phyloP scores from a whole-genome alignment of 2,888 invertebrate genomes.

The Amphimallon solstitiale region DNA sequence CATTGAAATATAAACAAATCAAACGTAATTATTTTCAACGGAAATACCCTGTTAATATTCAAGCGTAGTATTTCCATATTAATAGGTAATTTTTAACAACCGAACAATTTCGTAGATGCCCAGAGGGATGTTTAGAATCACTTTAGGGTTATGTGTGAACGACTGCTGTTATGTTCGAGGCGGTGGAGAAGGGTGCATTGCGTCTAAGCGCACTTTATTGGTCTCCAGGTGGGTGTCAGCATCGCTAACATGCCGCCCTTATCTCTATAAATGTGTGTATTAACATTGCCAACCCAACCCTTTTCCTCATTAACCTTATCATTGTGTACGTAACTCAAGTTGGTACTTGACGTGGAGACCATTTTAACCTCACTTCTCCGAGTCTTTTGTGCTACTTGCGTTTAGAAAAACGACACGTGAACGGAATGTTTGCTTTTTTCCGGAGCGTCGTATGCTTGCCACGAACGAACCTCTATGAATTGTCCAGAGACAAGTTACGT shows the following conservation, averaged over 20 bases:
- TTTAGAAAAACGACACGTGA: conserved; percentile 30
- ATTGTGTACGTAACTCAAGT: conserved; percentile 43
- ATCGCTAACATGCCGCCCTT: conserved; percentile 45
- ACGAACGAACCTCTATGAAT: conserved; percentile 24
- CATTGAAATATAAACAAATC: no score
- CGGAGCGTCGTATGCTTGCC: conserved; percentile 16
- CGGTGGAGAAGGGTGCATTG: background rate
- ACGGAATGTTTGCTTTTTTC: conserved; percentile 29
- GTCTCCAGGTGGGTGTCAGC: conserved; percentile 46
- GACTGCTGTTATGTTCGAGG: conserved; percentile 25
- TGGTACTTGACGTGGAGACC: conserved; percentile 37
- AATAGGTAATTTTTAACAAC: background rate
- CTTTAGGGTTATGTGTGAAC: conserved; percentile 24
- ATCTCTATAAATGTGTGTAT: conserved; percentile 44
- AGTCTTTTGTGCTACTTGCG: conserved; percentile 33
- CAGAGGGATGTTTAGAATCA: conserved; percentile 34
- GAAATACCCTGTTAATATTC: no score
- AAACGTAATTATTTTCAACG: no score
- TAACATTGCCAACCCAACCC: conserved; percentile 40
- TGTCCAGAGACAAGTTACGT: conserved; percentile 21
- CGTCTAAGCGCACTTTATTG: conserved; percentile 41
- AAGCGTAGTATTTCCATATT: no score
- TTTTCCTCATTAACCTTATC: conserved; percentile 43
- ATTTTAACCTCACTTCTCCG: conserved; percentile 34
- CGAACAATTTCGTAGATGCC: background rate